Conservation (phyloP, 2,888 invertebrate species). For the Neoitamus cyanurus region DNA sequence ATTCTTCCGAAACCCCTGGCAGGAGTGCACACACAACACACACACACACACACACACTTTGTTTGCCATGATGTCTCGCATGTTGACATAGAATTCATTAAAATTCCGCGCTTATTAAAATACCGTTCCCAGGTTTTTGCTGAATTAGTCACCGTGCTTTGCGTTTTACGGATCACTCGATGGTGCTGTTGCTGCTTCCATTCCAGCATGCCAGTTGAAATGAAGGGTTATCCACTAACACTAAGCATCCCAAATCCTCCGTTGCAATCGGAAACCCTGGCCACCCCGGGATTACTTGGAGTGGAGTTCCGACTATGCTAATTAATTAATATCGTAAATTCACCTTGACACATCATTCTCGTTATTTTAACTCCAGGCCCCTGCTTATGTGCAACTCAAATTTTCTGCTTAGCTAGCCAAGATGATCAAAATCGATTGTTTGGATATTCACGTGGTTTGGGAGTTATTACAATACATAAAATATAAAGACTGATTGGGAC, state of each 20-base stretch:
- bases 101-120: slow-evolving; percentile 36
- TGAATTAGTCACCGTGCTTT: slow-evolving; percentile 13
- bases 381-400: neutral
- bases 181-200: neutral
- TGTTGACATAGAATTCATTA: slow-evolving; percentile 37
- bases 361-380: neutral
- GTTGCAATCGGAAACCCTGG: neutral
- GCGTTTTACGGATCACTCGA: neutral
- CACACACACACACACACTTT: neutral
- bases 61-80: slow-evolving; percentile 25
- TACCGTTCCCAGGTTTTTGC: slow-evolving; percentile 37
- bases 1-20: neutral
- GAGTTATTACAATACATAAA: neutral
- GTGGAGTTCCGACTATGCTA: neutral
- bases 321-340: neutral
- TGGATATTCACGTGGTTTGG: neutral
- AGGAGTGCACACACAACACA: neutral
- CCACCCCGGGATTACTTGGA: neutral
- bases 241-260: neutral
- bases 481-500: neutral
- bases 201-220: neutral
- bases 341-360: neutral
- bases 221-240: neutral
- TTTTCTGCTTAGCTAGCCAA: neutral
- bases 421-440: neutral